Evolutionary conservation across 2,888 invertebrate genomes (phyloP), one percentile per base, ranked within the genome.

Genomic region (Cataglyphis altisquamis): DNA sequence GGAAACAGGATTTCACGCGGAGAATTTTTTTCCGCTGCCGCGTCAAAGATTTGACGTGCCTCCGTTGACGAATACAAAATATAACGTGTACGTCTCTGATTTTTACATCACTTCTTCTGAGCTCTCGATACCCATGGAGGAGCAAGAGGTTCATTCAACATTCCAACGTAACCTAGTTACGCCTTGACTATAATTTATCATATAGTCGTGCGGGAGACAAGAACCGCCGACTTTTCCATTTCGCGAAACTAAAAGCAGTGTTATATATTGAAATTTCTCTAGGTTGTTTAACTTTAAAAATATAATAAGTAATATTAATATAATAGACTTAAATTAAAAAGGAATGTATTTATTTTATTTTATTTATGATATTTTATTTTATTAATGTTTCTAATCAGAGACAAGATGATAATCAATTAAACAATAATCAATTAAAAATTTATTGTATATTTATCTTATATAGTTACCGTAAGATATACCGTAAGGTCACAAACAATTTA

Each of bases 121-220:
- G 81, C 10, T 83, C 85, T 89, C 89, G 90, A 88, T 89, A 86
- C 72, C 85, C 89, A 84, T 85, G 86, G 81, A 72, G 73, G 66
- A 86, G 78, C 89, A 90, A 89, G 82, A 62, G 70, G 84, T 72
- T 67, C 86, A 78, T 83, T 83, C 78, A 68, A 62, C 80, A 67
- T 72, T 81, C 60, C 32, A 62, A 45, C 32, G 9, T 81, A 90
- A 86, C 90, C 90, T 86, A 89, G 84, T 89, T 90, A 82, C 52
- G 70, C 67, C 64, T 68, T 41, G 32, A 57, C 45, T 5, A 15
- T 78, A 57, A 78, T 78, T 78, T 60, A 68, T 68, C 36, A 70
- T 48, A 67, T 67, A 45, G 15, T 21, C 15, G 57, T 41, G 55
- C n/a, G 18, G 15, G 68, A 21, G 70, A 77, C 29, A 67, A 77